These are phyloP conservation scores for Pterocles gutturalis DNA, from an alignment of 2,113 vertebrate species.

Conservation along the genomic window DNA sequence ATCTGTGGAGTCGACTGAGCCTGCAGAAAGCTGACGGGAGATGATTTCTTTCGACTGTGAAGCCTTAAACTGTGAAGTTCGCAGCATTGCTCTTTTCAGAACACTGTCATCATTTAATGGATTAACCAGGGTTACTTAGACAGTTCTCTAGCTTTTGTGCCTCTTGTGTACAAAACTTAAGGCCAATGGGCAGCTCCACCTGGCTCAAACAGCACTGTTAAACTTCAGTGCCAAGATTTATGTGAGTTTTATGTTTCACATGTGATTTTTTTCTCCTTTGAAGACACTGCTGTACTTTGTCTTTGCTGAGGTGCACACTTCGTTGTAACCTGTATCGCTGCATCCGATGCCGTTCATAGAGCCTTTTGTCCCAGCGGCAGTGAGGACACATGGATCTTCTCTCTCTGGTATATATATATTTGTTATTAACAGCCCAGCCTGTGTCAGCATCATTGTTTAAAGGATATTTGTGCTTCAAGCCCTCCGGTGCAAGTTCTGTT, in stretches of 20 bases:
- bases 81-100: constrained; percentile 31
- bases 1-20: neutral
- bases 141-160: neutral
- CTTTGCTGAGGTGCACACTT: neutral
- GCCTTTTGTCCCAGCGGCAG: neutral
- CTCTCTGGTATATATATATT: rapidly evolving
- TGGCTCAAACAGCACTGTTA: neutral
- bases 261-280: neutral
- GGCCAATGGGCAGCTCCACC: neutral
- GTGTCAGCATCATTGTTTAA: neutral
- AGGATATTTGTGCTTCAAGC: neutral
- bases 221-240: neutral
- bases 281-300: neutral
- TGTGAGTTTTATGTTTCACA: neutral
- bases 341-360: neutral
- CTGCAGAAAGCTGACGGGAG: constrained; percentile 37
- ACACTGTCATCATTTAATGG: constrained; percentile 46
- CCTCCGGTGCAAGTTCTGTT: neutral
- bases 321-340: neutral
- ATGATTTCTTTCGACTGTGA: constrained; percentile 32
- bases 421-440: neutral
- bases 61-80: constrained; percentile 19
- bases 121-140: constrained; percentile 57
- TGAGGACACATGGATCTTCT: neutral
- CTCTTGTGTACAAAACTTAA: neutral